A percentile compares a stretch with the other conserved stretches of the same genome.
phyloP scores from a whole-genome alignment of 2,797 vertebrate genomes.

The Sebastolobus alascanus region DNA sequence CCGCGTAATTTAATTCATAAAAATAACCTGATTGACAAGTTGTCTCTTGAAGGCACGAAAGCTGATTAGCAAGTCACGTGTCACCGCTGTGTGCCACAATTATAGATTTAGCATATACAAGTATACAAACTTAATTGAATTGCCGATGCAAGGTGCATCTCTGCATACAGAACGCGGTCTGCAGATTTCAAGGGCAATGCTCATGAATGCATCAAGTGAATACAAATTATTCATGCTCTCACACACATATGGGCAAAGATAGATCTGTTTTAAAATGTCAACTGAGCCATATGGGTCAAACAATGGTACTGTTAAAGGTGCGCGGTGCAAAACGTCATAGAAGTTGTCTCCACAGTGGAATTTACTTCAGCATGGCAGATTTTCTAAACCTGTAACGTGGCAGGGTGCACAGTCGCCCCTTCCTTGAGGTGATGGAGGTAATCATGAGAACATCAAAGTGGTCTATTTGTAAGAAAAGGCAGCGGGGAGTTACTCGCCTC shows the following conservation, averaged over 20 bases:
- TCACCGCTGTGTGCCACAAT: conserved; percentile 48
- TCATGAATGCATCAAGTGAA: conserved; percentile 9
- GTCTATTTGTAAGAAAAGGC: conserved; percentile 20
- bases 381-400: conserved; percentile 4
- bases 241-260: neutral
- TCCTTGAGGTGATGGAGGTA: conserved; percentile 16
- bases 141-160: conserved; percentile 26
- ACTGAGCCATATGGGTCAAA: neutral
- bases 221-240: conserved; percentile 19
- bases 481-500: neutral
- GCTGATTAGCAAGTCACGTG: conserved; percentile 65
- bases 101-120: conserved; percentile 63
- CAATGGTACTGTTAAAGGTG: neutral
- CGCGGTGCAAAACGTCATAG: neutral
- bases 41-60: conserved; percentile 62
- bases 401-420: neutral
- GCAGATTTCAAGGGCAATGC: conserved; percentile 63
- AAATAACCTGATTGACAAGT: conserved; percentile 64
- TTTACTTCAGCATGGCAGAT: neutral
- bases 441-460: conserved; percentile 28
- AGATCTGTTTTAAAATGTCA: conserved; percentile 21
- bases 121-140: conserved; percentile 65
- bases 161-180: conserved; percentile 58
- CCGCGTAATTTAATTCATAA: conserved; percentile 43
- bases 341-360: neutral